Base-by-base conservation (phyloP, 2,113 vertebrate species). In the Cyanocitta stelleri region DNA sequence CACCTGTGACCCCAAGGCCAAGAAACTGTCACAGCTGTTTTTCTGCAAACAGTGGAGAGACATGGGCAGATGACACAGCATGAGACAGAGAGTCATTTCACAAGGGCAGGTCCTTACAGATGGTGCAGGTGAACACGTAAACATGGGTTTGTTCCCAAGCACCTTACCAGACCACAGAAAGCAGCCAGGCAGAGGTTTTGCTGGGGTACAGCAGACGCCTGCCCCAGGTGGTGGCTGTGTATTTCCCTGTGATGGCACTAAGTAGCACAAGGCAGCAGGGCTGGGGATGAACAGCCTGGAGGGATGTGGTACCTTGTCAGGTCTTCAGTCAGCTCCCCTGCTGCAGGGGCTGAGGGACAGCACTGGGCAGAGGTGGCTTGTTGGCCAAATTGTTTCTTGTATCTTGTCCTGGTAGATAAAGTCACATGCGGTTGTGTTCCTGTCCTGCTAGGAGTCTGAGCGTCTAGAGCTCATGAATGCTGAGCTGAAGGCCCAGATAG, bases 401-500 rank as follows among this genome's bases (percentile, higher is more conserved):
- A 10, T 66, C 54, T 80, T 52, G 39, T 79, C 33, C n/a, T 44
- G 14, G 32, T 80, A 23, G 44, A 75, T 71, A 63, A 71, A 74
- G 69, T 89, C 46, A n/a, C 8, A 2, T 55, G n/a, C 0, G 0
- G 72, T 85, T 97, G 59, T 95, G 64, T 98, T 88, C 89, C 80
- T 68, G 82, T 83, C 78, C 52, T 20, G 29, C 15, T 97, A 99
- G 99, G 99, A 99, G 81, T 99, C 99, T 0, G 99, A 99, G 95
- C 98, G 99, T 48, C 98, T 99, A 74, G 99, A 99, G 91, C 99
- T 99, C 98, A 98, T 99, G 98, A 99, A 99, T 10, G 99, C 99
- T 0, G 99, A 99, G 95, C 98, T 99, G 64, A 99, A 99, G 97
- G 98, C 99, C 48, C 99, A 99, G 97, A 99, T 99, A 7, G 99